Base-by-base conservation (phyloP, 2,888 invertebrate genomes). In the Eudasyphora cyanicolor region DNA sequence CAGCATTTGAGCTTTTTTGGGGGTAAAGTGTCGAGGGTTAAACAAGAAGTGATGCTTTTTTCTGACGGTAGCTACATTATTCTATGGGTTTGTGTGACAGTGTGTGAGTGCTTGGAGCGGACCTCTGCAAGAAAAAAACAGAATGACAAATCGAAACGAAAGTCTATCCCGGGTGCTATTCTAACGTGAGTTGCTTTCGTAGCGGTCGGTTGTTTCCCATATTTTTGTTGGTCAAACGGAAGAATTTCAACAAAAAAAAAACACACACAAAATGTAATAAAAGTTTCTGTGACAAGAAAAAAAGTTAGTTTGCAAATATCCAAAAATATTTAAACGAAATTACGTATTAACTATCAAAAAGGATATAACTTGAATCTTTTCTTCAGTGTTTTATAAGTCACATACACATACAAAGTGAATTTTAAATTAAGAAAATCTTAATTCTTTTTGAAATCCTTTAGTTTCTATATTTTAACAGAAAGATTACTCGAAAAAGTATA, bases 111-210 rank as follows among this genome's bases (percentile, higher is more conserved):
- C 19, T 60, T 38, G 45, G 51, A 76, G 74, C 38, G 78, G 76
- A 83, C 77, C 83, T 76, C 60, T 69, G 35, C 67, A 74, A 60
- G 38, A 81, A 84, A 69, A 49, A 42, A n/a, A n/a, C n/a, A n/a
- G n/a, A n/a, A 24, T 77, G 71, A 10, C 49, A 62, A 74, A 73
- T 76, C 29, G 45, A 81, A 79, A 71, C 71, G 73, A 49, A 78
- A 62, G 79, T 81, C 64, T 67, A 80, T 84, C 86, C 86, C 86
- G 86, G 86, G 85, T 86, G 79, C 82, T 80, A 85, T 86, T 86
- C 84, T 82, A 78, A 85, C 84, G 87, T 83, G 83, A 86, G 86
- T 78, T 84, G 84, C 87, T 86, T 85, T 85, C 84, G 83, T 75
- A 82, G 82, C 86, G 85, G 83, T 78, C 71, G 81, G 85, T 86